phyloP scores from a whole-genome alignment of 2,113 vertebrate species.

The Hydropotes inermis region DNA sequence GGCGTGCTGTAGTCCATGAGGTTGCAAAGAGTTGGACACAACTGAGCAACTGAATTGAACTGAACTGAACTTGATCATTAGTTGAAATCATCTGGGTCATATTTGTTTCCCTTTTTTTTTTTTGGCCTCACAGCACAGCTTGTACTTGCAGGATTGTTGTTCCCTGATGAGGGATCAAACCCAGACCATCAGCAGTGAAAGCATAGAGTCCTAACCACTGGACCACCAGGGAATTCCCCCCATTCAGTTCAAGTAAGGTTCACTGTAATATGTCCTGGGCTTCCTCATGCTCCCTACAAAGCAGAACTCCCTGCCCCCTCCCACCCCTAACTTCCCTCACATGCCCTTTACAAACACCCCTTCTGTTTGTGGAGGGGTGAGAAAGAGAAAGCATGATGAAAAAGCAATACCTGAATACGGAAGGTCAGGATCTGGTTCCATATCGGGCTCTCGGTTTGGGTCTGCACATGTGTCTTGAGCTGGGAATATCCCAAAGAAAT shows the following conservation, averaged over 20 bases:
- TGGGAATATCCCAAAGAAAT: constrained; percentile 32
- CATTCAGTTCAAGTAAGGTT: not conserved
- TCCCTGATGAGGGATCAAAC: not conserved
- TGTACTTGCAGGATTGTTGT: not conserved
- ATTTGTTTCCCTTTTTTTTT: not conserved
- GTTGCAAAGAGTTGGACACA: too few relatives aligned
- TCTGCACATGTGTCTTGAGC: constrained; percentile 60
- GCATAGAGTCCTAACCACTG: not conserved
- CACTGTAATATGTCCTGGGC: not conserved
- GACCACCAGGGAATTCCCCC: not conserved
- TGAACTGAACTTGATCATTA: not conserved
- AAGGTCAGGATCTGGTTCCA: constrained; percentile 82
- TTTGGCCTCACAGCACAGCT: not conserved
- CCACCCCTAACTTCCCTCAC: not conserved
- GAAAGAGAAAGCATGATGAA: not conserved
- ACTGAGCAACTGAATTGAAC: too few relatives aligned
- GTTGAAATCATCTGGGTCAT: not conserved
- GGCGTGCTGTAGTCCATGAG: too few relatives aligned
- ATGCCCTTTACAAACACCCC: not conserved
- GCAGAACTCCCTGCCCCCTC: too few relatives aligned
- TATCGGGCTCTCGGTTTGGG: constrained; percentile 2
- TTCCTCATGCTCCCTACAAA: not conserved
- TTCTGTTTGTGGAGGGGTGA: not conserved
- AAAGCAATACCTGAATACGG: constrained; percentile 72
- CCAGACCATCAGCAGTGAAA: not conserved